Base-by-base conservation (phyloP, 2,888 invertebrate species). In the Erebia aethiops region DNA sequence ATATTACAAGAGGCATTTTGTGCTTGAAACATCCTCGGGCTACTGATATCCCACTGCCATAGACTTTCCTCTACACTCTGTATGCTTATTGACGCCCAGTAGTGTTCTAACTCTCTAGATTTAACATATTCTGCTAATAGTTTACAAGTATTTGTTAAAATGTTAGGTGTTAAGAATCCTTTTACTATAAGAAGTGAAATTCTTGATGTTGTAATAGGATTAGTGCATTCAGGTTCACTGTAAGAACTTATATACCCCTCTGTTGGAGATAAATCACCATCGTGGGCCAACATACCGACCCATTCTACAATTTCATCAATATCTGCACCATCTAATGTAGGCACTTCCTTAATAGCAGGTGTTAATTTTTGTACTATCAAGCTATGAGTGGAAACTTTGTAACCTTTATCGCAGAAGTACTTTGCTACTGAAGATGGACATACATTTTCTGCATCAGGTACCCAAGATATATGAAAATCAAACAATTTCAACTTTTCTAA, bases 341-440 rank as follows among this genome's bases (percentile, higher is more conserved):
- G 92, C 63, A 91, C 81, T 79, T 85, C 81, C 13, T 73, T 77
- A 13, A 92, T 77, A 41, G 78, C 70, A n/a, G 91, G 88, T 26
- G 80, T 78, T 2, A 87, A 1, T 67, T 74, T 82, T 35, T 77
- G 80, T 9, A 79, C 77, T 56, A 79, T 69, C 11, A 88, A 70
- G 7, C 81, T 76, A 64, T 84, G 80, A 2, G 84, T 75, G 2
- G 84, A 74, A 1, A 91, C 85, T 65, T 69, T 75, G 13, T 88
- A 74, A 61, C 84, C 76, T 77, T 78, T 83, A 14, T 89, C 87
- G 77, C 79, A 77, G 67, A 93, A 91, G 77, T 91, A 92, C 75
- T 90, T 92, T 11, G 92, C 93, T 72, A 93, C 79, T 2, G 92
- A 89, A 2, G 92, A 93, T 16, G 92, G 92, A 67, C 92, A 92